Conservation (phyloP, 2,113 vertebrate species). For the Mola mola region DNA sequence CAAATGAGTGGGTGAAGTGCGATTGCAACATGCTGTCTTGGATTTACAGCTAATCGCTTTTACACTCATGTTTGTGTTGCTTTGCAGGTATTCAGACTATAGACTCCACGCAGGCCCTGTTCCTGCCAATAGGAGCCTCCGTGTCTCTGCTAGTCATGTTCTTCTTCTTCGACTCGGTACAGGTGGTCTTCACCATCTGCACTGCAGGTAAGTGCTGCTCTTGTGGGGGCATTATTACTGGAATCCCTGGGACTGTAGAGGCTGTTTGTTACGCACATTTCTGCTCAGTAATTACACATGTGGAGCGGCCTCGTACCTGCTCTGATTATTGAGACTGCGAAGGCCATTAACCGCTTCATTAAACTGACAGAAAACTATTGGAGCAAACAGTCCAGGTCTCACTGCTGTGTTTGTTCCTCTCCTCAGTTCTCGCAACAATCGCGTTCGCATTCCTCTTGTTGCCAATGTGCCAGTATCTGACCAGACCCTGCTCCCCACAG, state of each 20-base stretch:
- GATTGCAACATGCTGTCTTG: not conserved
- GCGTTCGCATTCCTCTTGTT: conserved; percentile 98
- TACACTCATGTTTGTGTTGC: not conserved
- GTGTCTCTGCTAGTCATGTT: conserved; percentile 99
- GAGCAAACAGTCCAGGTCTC: conserved; percentile 21
- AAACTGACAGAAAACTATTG: conserved; percentile 14
- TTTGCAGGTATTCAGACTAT: conserved; percentile 97
- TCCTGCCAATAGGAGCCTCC: conserved; percentile 96
- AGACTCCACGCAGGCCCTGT: conserved; percentile 97
- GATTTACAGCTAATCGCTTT: not conserved
- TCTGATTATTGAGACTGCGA: conserved; percentile 28
- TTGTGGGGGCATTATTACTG: too few relatives aligned
- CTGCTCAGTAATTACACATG: conserved; percentile 9
- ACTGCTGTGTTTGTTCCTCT: conserved; percentile 50
- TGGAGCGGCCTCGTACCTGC: conserved; percentile 12
- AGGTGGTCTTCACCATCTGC: conserved; percentile 99
- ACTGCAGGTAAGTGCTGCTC: conserved; percentile 89
- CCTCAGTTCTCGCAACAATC: conserved; percentile 96
- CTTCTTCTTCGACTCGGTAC: conserved; percentile 99
- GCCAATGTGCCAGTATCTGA: conserved; percentile 99
- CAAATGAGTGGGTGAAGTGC: not conserved
- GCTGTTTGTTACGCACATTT: too few relatives aligned
- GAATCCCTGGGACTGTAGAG: too few relatives aligned
- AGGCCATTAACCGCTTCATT: conserved; percentile 30
- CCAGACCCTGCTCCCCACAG: conserved; percentile 95